Evolutionary conservation across 2,113 vertebrate genomes (phyloP).

Genomic region (Brachyistius frenatus): DNA sequence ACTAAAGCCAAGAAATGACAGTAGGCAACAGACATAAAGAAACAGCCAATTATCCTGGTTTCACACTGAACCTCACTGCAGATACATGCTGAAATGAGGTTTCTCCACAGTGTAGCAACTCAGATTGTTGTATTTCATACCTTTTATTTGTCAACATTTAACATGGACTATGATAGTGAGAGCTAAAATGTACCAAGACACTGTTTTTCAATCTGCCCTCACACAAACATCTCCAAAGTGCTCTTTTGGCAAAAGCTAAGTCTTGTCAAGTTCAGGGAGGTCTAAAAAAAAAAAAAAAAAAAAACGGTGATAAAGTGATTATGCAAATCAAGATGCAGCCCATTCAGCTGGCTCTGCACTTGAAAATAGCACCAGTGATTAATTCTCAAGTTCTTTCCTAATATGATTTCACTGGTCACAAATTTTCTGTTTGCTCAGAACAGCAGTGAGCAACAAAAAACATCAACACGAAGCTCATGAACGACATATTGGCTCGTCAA

Average conservation of each 20-base stretch:
- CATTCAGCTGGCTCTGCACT: constrained; percentile 41
- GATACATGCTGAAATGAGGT: constrained; percentile 35
- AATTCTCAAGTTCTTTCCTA: constrained; percentile 35
- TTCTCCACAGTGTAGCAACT: constrained; percentile 2
- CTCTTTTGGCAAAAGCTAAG: constrained; percentile 58
- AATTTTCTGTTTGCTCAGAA: neutral
- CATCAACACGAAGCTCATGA: neutral
- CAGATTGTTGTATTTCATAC: constrained; percentile 29
- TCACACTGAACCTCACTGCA: constrained; percentile 43
- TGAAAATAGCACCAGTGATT: constrained; percentile 28
- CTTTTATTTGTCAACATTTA: constrained; percentile 54
- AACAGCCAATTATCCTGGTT: constrained; percentile 70
- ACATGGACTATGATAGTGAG: constrained; percentile 33
- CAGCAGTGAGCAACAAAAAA: too few relatives aligned
- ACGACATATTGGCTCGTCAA: constrained; percentile 3
- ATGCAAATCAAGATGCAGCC: constrained; percentile 40
- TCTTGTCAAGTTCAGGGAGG: constrained; percentile 45
- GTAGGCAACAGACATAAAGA: constrained; percentile 61
- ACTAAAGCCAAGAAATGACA: constrained; percentile 59
- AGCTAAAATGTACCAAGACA: constrained; percentile 17
- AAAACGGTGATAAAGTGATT: constrained; percentile 35
- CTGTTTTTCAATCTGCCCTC: constrained; percentile 24
- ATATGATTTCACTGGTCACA: constrained; percentile 41
- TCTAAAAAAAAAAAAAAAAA: constrained; percentile 21
- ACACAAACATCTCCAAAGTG: constrained; percentile 56